Conservation (phyloP, 2,797 vertebrate genomes). For the Parauchenoglanis punctatus region DNA sequence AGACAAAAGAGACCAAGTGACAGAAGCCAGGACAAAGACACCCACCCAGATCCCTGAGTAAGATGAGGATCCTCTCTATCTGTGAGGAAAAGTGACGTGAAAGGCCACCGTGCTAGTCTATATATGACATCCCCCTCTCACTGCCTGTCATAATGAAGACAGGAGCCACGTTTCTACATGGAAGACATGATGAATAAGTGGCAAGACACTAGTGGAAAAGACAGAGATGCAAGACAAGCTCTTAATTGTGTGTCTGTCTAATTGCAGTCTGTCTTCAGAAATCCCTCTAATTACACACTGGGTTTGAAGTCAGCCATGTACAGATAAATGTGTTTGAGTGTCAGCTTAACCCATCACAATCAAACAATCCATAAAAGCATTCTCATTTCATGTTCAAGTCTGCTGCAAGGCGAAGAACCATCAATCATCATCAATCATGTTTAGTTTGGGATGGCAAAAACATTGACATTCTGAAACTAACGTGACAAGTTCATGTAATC, state of each 20-base stretch:
- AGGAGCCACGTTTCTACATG: conserved; percentile 18
- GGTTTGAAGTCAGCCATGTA: conserved; percentile 59
- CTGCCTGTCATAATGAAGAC: neutral
- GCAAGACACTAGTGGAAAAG: conserved; percentile 22
- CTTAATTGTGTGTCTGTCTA: conserved; percentile 73
- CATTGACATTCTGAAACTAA: conserved; percentile 5
- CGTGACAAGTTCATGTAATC: neutral
- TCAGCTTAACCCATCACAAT: conserved; percentile 19
- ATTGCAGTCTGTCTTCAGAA: conserved; percentile 72
- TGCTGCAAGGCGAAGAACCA: neutral
- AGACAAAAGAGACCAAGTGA: conserved; percentile 15
- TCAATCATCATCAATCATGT: neutral
- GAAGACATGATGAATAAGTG: neutral
- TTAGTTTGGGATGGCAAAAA: neutral
- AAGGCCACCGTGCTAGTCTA: neutral
- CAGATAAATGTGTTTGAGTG: conserved; percentile 50
- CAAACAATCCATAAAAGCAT: conserved; percentile 3
- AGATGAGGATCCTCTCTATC: neutral
- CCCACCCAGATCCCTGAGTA: neutral
- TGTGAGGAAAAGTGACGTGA: neutral
- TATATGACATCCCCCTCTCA: neutral
- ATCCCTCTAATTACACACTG: conserved; percentile 63
- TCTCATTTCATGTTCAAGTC: neutral
- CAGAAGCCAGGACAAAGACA: conserved; percentile 17
- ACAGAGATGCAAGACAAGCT: conserved; percentile 63